These are phyloP conservation scores for Entomyzon cyanotis DNA, from an alignment of 2,113 vertebrate species.

Conservation along the genomic window DNA sequence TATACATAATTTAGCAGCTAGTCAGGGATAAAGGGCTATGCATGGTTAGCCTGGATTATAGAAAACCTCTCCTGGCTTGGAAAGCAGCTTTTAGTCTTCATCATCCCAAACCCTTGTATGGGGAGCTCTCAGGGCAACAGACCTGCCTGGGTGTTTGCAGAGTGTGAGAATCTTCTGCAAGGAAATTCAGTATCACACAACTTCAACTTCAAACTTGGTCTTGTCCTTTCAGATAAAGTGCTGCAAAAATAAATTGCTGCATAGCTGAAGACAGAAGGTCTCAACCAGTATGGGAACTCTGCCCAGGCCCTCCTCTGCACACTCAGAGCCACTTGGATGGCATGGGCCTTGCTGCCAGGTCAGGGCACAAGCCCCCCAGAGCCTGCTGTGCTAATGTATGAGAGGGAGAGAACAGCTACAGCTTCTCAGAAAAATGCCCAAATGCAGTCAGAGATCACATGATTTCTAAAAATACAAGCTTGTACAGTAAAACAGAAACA, in stretches of 20 bases:
- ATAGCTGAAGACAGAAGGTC: neutral
- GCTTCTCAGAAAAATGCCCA: neutral
- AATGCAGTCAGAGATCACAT: neutral
- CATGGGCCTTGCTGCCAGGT: neutral
- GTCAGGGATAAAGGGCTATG: slow-evolving; percentile 14
- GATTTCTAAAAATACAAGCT: neutral
- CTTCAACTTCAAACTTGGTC: neutral
- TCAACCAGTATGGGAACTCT: neutral
- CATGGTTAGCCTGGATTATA: neutral
- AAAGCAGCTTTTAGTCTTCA: slow-evolving; percentile 27
- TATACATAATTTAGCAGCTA: neutral
- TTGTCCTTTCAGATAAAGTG: neutral
- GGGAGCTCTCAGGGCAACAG: neutral
- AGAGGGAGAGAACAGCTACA: neutral
- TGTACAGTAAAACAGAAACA: neutral
- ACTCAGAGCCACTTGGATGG: neutral
- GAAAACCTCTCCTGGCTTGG: neutral
- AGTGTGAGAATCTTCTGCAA: neutral
- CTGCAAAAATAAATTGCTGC: neutral
- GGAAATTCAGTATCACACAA: neutral
- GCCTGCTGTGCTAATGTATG: neutral
- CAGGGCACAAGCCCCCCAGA: neutral
- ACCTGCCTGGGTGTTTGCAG: neutral
- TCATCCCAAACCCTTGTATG: neutral
- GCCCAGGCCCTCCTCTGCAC: neutral